A percentile compares a stretch with the other conserved stretches of the same genome.
Conservation (phyloP, 2,113 vertebrate species). For the Mirza zaza region DNA sequence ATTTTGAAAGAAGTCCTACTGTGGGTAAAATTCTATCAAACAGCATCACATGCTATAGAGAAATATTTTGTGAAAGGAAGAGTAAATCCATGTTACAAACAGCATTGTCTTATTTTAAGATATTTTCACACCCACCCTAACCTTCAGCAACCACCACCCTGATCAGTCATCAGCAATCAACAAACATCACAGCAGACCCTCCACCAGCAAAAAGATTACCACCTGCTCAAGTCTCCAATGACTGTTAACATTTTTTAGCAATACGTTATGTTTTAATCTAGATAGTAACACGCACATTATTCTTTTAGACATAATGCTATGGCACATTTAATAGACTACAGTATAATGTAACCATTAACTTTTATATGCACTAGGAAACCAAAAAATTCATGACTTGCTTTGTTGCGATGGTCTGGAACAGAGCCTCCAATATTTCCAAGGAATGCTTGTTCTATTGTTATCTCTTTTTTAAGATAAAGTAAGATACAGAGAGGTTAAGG, state of each 20-base stretch:
- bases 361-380: background rate
- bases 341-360: background rate
- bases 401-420: background rate
- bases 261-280: background rate
- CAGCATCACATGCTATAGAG: background rate
- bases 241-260: background rate
- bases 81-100: background rate
- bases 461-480: conserved; percentile 21
- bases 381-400: background rate
- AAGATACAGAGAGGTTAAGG: background rate
- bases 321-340: background rate
- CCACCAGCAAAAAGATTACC: background rate
- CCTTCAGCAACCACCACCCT: background rate
- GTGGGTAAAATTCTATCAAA: background rate
- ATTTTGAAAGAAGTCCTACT: background rate
- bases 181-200: background rate
- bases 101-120: background rate
- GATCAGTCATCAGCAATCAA: background rate
- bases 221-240: background rate
- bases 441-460: background rate
- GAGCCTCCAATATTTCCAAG: background rate
- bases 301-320: background rate
- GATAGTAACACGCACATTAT: background rate
- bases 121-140: background rate
- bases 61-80: background rate